Percentiles rank a stretch among this genome's conserved stretches.
phyloP scores from a whole-genome alignment of 2,113 vertebrate genomes.

The Typhlomys cinereus region DNA sequence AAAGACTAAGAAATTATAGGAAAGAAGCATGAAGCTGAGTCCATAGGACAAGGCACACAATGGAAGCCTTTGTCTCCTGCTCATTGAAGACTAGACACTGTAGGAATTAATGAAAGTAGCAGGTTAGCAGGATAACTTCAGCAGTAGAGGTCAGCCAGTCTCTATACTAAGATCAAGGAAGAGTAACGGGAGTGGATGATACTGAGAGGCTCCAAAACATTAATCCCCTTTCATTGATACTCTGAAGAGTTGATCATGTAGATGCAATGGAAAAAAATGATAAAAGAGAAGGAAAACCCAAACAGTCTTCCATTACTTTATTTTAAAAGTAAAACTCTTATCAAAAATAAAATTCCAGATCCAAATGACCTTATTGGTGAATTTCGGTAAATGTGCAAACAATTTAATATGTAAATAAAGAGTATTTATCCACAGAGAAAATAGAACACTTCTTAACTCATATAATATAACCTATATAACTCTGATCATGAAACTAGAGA shows the following conservation, averaged over 20 bases:
- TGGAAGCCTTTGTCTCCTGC: no score
- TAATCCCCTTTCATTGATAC: neutral
- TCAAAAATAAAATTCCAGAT: neutral
- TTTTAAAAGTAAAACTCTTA: neutral
- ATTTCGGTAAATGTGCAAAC: neutral
- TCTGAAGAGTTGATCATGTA: neutral
- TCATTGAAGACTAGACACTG: neutral
- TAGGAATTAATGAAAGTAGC: neutral
- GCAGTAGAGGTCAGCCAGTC: neutral
- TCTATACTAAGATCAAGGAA: neutral
- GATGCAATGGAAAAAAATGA: neutral
- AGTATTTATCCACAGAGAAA: neutral
- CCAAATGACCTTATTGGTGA: neutral
- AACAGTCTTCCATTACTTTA: neutral
- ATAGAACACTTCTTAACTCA: neutral
- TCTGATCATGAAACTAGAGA: neutral
- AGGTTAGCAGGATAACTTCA: no score
- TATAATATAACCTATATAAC: neutral
- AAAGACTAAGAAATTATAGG: neutral
- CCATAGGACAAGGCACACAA: neutral
- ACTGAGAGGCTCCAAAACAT: neutral
- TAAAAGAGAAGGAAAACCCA: neutral
- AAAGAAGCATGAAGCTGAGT: neutral
- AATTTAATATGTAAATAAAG: neutral
- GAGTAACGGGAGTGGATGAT: no score